Conservation (phyloP, 2,113 vertebrate species). For the Speoplatyrhinus poulsoni region DNA sequence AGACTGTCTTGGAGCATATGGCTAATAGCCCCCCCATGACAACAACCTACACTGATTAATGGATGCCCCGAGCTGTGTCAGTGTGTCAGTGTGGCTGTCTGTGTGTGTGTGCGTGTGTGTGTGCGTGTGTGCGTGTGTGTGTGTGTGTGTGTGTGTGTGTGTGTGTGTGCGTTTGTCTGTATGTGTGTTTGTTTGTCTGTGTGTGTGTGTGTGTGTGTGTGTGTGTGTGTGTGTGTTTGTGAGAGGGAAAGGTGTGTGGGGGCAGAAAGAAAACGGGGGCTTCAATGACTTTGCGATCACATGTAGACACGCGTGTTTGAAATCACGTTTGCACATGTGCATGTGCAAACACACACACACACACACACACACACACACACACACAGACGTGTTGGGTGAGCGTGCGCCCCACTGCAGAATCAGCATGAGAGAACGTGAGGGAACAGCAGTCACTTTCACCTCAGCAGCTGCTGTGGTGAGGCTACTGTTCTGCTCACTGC, state of each 20-base stretch:
- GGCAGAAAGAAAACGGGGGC: neutral
- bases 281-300: neutral
- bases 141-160: conserved; percentile 3
- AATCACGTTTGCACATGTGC: neutral
- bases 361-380: too few species aligned
- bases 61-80: conserved; percentile 81
- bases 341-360: neutral
- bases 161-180: neutral
- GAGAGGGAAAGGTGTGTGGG: neutral
- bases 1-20: conserved; percentile 97
- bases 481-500: neutral
- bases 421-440: conserved; percentile 81
- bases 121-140: conserved; percentile 36
- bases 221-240: conserved; percentile 14
- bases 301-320: neutral
- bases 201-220: conserved; percentile 13
- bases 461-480: conserved; percentile 38
- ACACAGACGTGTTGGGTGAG: neutral
- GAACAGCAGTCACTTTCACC: conserved; percentile 60
- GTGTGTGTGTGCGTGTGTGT: conserved; percentile 23
- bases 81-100: conserved; percentile 77
- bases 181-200: too few species aligned
- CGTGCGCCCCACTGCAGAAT: conserved; percentile 86
- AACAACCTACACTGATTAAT: conserved; percentile 98
- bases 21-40: conserved; percentile 93